A percentile compares a stretch with the other conserved stretches of the same genome.
Evolutionary conservation across 92 coral and sea anemone species (phyloP).

Genomic region (Phymanthus crucifer): DNA sequence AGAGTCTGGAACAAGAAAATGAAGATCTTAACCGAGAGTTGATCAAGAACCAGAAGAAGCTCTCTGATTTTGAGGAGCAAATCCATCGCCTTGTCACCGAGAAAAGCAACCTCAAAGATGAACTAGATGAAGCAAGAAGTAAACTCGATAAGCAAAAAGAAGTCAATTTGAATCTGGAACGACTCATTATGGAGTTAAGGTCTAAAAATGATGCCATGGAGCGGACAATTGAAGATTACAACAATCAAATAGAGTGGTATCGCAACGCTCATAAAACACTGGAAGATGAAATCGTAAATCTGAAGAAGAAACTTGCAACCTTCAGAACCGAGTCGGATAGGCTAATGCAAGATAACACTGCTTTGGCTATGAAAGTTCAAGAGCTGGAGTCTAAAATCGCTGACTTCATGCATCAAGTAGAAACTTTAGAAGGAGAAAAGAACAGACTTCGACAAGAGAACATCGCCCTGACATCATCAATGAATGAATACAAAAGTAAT

Average conservation of each 20-base stretch:
- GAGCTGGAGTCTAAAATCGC: slow-evolving; percentile 80
- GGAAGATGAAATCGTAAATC: slow-evolving; percentile 79
- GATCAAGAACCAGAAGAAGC: slow-evolving; percentile 85
- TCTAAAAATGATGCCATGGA: slow-evolving; percentile 69
- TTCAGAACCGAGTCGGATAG: slow-evolving; percentile 82
- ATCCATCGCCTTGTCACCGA: slow-evolving; percentile 83
- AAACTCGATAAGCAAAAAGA: slow-evolving; percentile 81
- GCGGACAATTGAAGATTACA: slow-evolving; percentile 69
- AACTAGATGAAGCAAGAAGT: slow-evolving; percentile 69
- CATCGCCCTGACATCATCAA: slow-evolving; percentile 52
- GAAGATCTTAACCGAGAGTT: slow-evolving; percentile 92
- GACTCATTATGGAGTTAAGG: slow-evolving; percentile 72
- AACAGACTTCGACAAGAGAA: slow-evolving; percentile 82
- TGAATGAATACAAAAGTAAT: slow-evolving; percentile 82
- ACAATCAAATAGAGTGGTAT: slow-evolving; percentile 92
- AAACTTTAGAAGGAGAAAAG: slow-evolving; percentile 79
- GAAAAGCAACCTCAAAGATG: slow-evolving; percentile 66
- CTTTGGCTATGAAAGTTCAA: slow-evolving; percentile 69
- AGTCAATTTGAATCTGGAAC: slow-evolving; percentile 59
- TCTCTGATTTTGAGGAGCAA: slow-evolving; percentile 74
- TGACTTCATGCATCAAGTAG: slow-evolving; percentile 75
- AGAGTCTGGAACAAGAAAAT: slow-evolving; percentile 84
- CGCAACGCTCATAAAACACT: slow-evolving; percentile 64
- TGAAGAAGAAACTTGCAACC: slow-evolving; percentile 69
- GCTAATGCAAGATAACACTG: slow-evolving; percentile 73